Conservation (phyloP, 2,797 vertebrate species). For the Naso thynnoides region DNA sequence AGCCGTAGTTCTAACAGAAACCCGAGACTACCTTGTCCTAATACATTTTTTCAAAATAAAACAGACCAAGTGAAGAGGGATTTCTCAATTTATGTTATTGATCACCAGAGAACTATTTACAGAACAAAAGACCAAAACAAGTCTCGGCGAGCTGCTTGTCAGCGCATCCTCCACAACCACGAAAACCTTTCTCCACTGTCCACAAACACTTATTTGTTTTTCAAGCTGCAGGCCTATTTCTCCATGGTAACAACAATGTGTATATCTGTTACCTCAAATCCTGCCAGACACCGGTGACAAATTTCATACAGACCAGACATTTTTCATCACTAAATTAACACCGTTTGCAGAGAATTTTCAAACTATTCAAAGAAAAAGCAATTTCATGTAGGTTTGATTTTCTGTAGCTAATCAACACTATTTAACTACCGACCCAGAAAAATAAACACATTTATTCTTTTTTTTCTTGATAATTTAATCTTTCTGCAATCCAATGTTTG, state of each 20-base stretch:
- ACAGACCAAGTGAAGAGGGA: too few relatives aligned
- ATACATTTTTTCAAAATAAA: too few relatives aligned
- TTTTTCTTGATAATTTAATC: constrained; percentile 1
- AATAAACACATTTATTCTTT: constrained; percentile 9
- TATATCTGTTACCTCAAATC: background rate
- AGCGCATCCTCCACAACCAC: background rate
- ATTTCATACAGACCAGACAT: background rate
- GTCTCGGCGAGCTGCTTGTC: background rate
- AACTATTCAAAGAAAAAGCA: background rate
- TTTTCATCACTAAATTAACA: background rate
- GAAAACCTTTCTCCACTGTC: background rate
- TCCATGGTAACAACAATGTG: too few relatives aligned
- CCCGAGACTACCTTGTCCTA: too few relatives aligned
- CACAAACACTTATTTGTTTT: background rate
- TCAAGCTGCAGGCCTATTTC: too few relatives aligned
- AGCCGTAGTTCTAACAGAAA: too few relatives aligned
- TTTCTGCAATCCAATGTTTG: background rate
- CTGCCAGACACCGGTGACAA: background rate
- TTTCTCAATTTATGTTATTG: too few relatives aligned
- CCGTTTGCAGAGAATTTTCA: background rate
- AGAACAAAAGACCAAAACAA: too few relatives aligned
- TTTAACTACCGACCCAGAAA: too few relatives aligned
- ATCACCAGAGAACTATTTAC: too few relatives aligned
- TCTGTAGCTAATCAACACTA: constrained; percentile 4
- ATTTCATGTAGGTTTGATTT: background rate